These are phyloP conservation scores for Epirrita christyi DNA, from an alignment of 2,888 invertebrate species.

Conservation along the genomic window DNA sequence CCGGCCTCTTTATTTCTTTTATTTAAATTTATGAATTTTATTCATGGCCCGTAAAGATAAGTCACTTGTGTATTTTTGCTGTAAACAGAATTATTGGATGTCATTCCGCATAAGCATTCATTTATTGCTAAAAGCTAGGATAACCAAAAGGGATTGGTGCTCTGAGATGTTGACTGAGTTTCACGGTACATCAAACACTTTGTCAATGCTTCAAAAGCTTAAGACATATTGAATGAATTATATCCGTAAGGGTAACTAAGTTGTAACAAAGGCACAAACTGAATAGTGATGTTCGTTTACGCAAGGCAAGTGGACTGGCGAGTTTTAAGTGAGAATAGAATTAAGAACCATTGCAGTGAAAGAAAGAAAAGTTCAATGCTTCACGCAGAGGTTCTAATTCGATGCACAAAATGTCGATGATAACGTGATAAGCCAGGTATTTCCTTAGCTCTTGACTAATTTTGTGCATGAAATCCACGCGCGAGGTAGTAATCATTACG, in stretches of 20 bases:
- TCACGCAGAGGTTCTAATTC: too few relatives aligned
- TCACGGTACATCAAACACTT: conserved; percentile 3
- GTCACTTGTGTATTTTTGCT: conserved; percentile 21
- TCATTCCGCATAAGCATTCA: neutral
- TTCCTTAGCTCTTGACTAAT: too few relatives aligned
- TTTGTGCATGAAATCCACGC: too few relatives aligned
- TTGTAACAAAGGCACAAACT: conserved; percentile 1
- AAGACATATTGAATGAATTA: conserved; percentile 29
- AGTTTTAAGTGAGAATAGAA: neutral
- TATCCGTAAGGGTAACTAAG: conserved; percentile 9
- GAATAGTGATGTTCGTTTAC: conserved; percentile 13
- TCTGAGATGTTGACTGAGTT: neutral
- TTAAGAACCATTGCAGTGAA: too few relatives aligned
- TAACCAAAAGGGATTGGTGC: too few relatives aligned
- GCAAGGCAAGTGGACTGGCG: neutral
- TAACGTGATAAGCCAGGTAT: too few relatives aligned
- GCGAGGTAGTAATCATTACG: too few relatives aligned
- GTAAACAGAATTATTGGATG: conserved; percentile 20
- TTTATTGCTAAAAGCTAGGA: too few relatives aligned
- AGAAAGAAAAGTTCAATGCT: too few relatives aligned
- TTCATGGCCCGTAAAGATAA: conserved; percentile 29
- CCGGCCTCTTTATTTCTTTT: conserved; percentile 13
- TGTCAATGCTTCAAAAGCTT: conserved; percentile 12
- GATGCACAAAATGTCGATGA: too few relatives aligned
- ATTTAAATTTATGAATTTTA: conserved; percentile 25